Evolutionary conservation across 2,888 invertebrate species (phyloP).

Genomic region (Sesamia inferens): DNA sequence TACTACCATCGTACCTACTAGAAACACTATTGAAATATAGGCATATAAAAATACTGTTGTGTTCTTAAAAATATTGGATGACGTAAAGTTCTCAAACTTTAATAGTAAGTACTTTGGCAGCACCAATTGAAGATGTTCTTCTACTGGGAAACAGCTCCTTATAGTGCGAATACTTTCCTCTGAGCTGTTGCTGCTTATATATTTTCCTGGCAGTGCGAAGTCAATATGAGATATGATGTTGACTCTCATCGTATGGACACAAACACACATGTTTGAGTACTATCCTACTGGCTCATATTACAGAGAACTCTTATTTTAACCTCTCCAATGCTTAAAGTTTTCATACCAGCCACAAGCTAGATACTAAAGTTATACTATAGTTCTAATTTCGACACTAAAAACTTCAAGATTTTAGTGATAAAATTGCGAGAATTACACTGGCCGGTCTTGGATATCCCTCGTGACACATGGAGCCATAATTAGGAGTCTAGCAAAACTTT

Average conservation of each 20-base stretch:
- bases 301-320: constrained; percentile 22
- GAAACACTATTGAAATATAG: background rate
- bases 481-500: constrained; percentile 41
- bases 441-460: constrained; percentile 20
- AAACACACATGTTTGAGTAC: constrained; percentile 9
- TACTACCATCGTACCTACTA: too few relatives aligned
- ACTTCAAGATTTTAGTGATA: constrained; percentile 27
- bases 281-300: constrained; percentile 9
- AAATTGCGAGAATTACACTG: constrained; percentile 17
- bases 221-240: constrained; percentile 38
- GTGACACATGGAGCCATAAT: constrained; percentile 41
- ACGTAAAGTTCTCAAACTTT: constrained; percentile 13
- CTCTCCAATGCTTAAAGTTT: constrained; percentile 24
- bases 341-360: constrained; percentile 9
- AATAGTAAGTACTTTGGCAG: constrained; percentile 14
- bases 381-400: constrained; percentile 26
- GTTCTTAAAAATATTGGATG: constrained; percentile 10
- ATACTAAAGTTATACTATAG: constrained; percentile 26
- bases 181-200: constrained; percentile 18
- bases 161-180: constrained; percentile 26
- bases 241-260: constrained; percentile 19
- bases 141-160: constrained; percentile 40
- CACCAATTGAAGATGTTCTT: constrained; percentile 29
- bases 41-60: background rate
- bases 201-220: constrained; percentile 29